phyloP scores from a whole-genome alignment of 2,797 vertebrate species.

The Pipistrellus kuhlii region DNA sequence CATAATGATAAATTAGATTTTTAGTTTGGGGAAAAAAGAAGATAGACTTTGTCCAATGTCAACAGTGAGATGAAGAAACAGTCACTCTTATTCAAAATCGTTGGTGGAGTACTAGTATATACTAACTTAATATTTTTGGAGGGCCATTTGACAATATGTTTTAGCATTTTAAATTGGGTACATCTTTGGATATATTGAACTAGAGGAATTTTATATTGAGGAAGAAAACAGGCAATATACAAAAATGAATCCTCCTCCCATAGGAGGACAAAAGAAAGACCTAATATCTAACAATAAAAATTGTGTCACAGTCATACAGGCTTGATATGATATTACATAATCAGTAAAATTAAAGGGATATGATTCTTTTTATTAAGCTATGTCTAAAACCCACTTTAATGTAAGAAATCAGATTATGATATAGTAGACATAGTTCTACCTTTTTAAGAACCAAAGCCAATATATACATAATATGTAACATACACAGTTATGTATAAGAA shows the following conservation, averaged over 20 bases:
- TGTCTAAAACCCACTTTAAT: background rate
- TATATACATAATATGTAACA: background rate
- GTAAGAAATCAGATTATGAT: background rate
- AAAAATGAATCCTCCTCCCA: background rate
- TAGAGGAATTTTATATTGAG: background rate
- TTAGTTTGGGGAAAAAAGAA: background rate
- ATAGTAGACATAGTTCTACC: background rate
- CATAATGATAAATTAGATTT: background rate
- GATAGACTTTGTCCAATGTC: background rate
- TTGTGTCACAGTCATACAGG: background rate
- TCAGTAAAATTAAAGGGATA: background rate
- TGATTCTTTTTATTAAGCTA: background rate
- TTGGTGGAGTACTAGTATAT: background rate
- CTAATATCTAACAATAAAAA: background rate
- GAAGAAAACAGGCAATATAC: background rate
- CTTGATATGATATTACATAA: background rate
- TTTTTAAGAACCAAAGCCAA: background rate
- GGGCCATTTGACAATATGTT: background rate
- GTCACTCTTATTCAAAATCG: background rate
- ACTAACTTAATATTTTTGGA: background rate
- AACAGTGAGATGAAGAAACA: background rate
- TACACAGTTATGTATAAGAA: background rate
- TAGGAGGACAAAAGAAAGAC: background rate
- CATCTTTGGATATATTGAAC: background rate
- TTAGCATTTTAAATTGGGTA: conserved; percentile 9